Base-by-base conservation (phyloP, 2,888 invertebrate species). In the Graphium colonna region DNA sequence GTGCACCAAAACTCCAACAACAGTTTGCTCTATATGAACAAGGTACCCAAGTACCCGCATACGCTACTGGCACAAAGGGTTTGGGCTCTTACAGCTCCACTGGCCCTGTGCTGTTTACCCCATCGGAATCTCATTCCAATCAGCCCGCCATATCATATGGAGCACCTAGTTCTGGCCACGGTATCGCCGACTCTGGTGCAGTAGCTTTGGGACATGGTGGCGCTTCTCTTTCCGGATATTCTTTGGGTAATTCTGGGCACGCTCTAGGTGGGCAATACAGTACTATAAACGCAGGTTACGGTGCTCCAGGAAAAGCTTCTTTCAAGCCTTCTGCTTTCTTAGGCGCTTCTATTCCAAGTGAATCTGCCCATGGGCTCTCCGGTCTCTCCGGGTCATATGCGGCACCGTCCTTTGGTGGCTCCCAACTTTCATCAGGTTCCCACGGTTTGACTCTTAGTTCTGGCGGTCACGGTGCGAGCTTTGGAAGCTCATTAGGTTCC, bases 301-400 rank as follows among this genome's bases (percentile, higher is more conserved):
- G 71, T 51, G 64, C 71, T 12, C 77, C 81, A 8, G 72, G 80
- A 18, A 86, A 85, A 66, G 61, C 70, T 40, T 71, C 83, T 17
- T 90, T 90, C 56, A 90, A 89, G 54, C 90, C 90, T 39, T 90
- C 90, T 9, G 77, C 83, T 44, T 90, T 74, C 65, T 63, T 90
- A 59, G 90, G 90, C 45, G 70, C 87, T 50, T 79, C 86, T 2
- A 65, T 79, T 16, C 79, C 77, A 62, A 68, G 75, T 63, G 86
- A 86, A 42, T 72, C 79, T 36, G 68, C 75, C 33, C 77, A 82
- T 18, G 75, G 77, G 51, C 58, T 78, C 8, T 73, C 82, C 21
- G 64, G 74, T 47, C 64, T 77, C 12, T 73, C 80, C 44, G 77
- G 75, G 51, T 76, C 77, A 36, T 77, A 79, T 49, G 70, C 69